A percentile compares a stretch with the other conserved stretches of the same genome.
These are phyloP conservation scores for Aphaenogaster ashmeadi DNA, from an alignment of 1,140 invertebrate species.

Conservation along the genomic window DNA sequence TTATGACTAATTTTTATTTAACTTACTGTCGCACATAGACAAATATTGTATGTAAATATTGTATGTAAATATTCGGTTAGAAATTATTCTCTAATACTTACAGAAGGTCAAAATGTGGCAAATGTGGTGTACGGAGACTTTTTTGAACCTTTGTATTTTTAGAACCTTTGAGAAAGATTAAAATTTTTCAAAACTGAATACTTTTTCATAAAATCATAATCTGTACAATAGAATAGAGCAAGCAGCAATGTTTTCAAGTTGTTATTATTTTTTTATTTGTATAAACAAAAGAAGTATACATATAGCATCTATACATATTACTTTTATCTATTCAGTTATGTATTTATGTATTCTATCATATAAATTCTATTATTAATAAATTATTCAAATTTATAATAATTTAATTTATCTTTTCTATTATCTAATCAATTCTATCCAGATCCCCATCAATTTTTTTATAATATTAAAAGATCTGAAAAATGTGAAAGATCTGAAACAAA, in stretches of 20 bases:
- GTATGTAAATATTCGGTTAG: too few species aligned
- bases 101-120: too few species aligned
- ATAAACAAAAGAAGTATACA: neutral
- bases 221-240: neutral
- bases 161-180: neutral
- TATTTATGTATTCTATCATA: neutral
- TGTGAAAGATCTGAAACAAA: neutral
- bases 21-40: too few species aligned
- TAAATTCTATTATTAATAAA: neutral
- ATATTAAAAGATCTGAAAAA: neutral
- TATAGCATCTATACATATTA: neutral
- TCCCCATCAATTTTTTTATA: neutral
- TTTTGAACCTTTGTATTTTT: neutral
- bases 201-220: neutral
- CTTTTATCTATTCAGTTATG: neutral
- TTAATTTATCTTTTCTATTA: neutral
- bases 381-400: neutral
- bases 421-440: neutral
- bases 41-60: too few species aligned
- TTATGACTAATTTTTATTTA: too few species aligned
- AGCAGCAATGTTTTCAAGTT: neutral
- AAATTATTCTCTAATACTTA: too few species aligned
- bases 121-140: too few species aligned
- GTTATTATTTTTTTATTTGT: neutral
- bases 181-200: neutral